A percentile compares a stretch with the other conserved stretches of the same genome.
Conservation (phyloP, 2,797 vertebrate genomes). For the Melopsittacus undulatus region DNA sequence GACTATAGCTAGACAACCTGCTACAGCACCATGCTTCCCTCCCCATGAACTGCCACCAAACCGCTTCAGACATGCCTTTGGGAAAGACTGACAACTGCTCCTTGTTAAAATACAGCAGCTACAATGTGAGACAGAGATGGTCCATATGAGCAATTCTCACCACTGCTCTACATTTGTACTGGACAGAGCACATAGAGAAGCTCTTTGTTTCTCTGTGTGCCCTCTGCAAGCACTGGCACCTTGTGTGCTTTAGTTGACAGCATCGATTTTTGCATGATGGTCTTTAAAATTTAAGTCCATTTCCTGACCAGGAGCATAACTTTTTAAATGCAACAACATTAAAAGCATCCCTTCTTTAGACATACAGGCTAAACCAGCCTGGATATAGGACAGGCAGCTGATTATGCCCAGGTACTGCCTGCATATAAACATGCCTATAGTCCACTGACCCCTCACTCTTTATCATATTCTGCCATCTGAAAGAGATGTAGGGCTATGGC, state of each 20-base stretch:
- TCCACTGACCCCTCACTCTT: background rate
- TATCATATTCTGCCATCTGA: background rate
- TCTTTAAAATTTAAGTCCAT: background rate
- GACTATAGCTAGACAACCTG: no score
- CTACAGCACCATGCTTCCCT: background rate
- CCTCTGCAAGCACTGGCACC: background rate
- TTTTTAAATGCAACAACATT: background rate
- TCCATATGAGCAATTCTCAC: background rate
- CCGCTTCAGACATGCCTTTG: background rate
- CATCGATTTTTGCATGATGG: rapidly evolving
- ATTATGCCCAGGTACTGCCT: background rate
- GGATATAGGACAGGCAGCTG: background rate
- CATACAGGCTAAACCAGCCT: background rate
- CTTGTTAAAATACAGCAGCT: background rate
- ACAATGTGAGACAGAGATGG: rapidly evolving
- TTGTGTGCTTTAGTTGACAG: rapidly evolving
- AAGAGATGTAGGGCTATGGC: background rate
- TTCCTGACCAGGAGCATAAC: background rate
- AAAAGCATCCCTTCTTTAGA: background rate
- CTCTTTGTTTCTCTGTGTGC: background rate
- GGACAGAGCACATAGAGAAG: background rate
- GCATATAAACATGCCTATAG: background rate
- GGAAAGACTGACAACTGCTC: background rate
- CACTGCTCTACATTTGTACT: background rate
- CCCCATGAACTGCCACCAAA: background rate